phyloP scores from a whole-genome alignment of 30 jellyfish, hydroid and myxozoan species.

The Pelagia noctiluca region DNA sequence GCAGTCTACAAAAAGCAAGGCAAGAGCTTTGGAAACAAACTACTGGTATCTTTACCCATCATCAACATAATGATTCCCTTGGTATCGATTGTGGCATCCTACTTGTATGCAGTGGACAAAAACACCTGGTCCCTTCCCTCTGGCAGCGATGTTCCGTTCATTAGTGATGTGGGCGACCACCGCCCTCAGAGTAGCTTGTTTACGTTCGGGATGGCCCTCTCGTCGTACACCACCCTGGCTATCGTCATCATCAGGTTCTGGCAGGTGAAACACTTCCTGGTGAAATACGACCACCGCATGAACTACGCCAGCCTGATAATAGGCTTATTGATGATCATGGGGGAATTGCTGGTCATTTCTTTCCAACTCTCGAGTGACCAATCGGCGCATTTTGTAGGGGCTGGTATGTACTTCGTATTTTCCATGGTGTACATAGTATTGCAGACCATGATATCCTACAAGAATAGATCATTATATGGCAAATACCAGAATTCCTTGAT shows the following conservation, averaged over 20 bases:
- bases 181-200: slow-evolving; percentile 74
- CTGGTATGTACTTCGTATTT: slow-evolving; percentile 53
- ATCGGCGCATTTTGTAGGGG: slow-evolving; percentile 64
- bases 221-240: slow-evolving; percentile 32
- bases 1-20: slow-evolving; percentile 25
- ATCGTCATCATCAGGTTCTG: slow-evolving; percentile 54
- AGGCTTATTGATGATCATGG: slow-evolving; percentile 56
- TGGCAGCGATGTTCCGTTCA: slow-evolving; percentile 50
- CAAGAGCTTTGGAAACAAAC: slow-evolving; percentile 54
- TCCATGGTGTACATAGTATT: slow-evolving; percentile 51
- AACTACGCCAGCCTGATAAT: slow-evolving; percentile 32
- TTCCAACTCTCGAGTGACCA: slow-evolving; percentile 57
- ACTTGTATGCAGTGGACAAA: slow-evolving; percentile 25
- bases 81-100: slow-evolving; percentile 27
- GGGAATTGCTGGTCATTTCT: slow-evolving; percentile 43
- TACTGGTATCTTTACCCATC: slow-evolving; percentile 46
- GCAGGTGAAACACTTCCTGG: slow-evolving; percentile 66
- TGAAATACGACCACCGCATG: slow-evolving; percentile 20
- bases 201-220: slow-evolving; percentile 54
- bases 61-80: slow-evolving; percentile 25
- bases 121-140: not conserved
- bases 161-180: slow-evolving; percentile 69
- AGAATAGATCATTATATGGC: slow-evolving; percentile 32
- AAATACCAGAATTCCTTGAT: not conserved
- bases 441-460: slow-evolving; percentile 53